phyloP scores from a whole-genome alignment of 2,888 invertebrate genomes.

The Sarcophaga variegata region DNA sequence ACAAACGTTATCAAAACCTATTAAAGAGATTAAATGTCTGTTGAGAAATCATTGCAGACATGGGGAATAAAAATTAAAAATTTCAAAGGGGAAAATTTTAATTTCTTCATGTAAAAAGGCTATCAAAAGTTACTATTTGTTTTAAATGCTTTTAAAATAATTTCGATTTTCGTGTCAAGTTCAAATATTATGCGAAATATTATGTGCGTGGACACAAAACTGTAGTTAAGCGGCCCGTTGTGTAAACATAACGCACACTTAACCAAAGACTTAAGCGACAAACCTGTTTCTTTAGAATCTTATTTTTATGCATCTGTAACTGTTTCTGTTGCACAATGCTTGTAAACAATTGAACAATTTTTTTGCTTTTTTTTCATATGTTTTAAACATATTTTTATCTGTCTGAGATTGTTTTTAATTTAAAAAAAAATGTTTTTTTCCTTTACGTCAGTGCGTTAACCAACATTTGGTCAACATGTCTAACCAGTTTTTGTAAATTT shows the following conservation, averaged over 20 bases:
- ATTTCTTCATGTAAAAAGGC: too few relatives aligned
- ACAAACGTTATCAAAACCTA: not conserved
- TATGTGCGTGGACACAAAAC: not conserved
- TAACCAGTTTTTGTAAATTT: conserved; percentile 23
- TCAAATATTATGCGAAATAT: conserved; percentile 20
- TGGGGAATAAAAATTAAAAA: too few relatives aligned
- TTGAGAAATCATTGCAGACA: not conserved
- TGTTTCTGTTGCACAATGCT: conserved; percentile 1
- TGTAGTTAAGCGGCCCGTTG: not conserved
- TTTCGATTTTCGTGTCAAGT: conserved; percentile 48
- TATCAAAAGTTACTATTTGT: too few relatives aligned
- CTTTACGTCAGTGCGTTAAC: conserved; percentile 23
- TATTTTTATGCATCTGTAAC: not conserved
- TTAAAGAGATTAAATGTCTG: conserved; percentile 19
- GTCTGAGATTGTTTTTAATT: not conserved
- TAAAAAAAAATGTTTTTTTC: conserved; percentile 24
- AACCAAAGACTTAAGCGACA: conserved; percentile 59
- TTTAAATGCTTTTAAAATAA: not conserved
- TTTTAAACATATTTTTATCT: not conserved
- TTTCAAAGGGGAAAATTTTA: too few relatives aligned
- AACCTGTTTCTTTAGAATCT: conserved; percentile 57
- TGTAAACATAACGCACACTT: not conserved
- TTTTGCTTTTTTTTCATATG: conserved; percentile 8
- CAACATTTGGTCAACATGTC: conserved; percentile 58
- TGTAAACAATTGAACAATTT: not conserved